Conservation (phyloP, 2,888 invertebrate genomes). For the Troilus luridus region DNA sequence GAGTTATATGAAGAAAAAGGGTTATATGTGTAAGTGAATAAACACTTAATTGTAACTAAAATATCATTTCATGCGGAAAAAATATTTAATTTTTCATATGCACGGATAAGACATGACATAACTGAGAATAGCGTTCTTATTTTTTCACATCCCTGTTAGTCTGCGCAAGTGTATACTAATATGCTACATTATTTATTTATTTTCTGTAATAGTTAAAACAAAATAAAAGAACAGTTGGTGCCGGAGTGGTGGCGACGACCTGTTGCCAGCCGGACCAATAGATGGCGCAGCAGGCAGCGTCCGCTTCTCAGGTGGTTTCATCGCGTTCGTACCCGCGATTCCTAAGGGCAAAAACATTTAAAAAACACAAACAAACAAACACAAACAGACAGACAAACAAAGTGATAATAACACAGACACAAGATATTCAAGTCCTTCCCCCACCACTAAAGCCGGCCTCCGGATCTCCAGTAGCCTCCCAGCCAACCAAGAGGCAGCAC, state of each 20-base stretch:
- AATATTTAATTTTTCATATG: not conserved
- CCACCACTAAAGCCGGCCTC: slow-evolving; percentile 23
- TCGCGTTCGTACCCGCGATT: slow-evolving; percentile 21
- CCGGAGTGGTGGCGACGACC: slow-evolving; percentile 24
- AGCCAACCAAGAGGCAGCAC: slow-evolving; percentile 41
- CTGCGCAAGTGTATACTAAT: not conserved
- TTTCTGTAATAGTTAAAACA: not conserved
- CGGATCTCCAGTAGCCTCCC: slow-evolving; percentile 54
- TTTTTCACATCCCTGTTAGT: not conserved
- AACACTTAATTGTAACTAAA: not conserved
- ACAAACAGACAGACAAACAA: slow-evolving; percentile 29
- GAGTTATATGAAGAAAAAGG: no score
- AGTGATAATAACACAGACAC: not conserved
- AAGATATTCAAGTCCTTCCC: slow-evolving; percentile 8
- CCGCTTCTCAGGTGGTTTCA: slow-evolving; percentile 8
- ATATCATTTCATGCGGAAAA: not conserved
- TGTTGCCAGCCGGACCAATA: slow-evolving; percentile 22
- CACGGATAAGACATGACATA: not conserved
- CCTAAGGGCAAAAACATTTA: not conserved
- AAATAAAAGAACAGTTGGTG: slow-evolving; percentile 5
- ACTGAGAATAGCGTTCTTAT: not conserved
- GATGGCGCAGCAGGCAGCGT: slow-evolving; percentile 37
- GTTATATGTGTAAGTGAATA: no score
- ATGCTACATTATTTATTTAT: not conserved
- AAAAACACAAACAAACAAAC: not conserved